These are phyloP conservation scores for Bembecia ichneumoniformis DNA, from an alignment of 2,888 invertebrate species.

Conservation along the genomic window DNA sequence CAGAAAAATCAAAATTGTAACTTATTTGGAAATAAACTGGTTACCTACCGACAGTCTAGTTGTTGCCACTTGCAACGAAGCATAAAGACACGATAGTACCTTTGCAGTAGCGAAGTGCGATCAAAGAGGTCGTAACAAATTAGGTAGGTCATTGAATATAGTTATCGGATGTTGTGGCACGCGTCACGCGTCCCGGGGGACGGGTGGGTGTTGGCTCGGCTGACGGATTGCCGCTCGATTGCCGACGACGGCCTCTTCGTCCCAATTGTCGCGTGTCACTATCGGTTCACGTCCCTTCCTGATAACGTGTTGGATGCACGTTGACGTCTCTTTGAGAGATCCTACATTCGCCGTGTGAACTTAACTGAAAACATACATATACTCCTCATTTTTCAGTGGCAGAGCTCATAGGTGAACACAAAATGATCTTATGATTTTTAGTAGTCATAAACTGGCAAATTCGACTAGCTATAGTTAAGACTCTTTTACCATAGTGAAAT, in stretches of 20 bases:
- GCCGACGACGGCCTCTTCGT: constrained; percentile 32
- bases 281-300: constrained; percentile 18
- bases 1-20: too few relatives aligned
- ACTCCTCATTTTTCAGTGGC: not conserved
- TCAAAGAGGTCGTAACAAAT: constrained; percentile 27
- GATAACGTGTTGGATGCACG: constrained; percentile 15
- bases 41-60: too few relatives aligned
- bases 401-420: not conserved
- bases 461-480: too few relatives aligned
- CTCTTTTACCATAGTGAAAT: too few relatives aligned
- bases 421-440: not conserved
- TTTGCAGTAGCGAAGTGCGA: not conserved
- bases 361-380: too few relatives aligned
- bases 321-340: not conserved
- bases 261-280: constrained; percentile 31
- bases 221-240: constrained; percentile 57
- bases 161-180: constrained; percentile 5
- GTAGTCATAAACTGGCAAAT: too few relatives aligned
- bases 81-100: too few relatives aligned
- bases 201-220: constrained; percentile 9
- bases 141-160: constrained; percentile 25
- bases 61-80: too few relatives aligned
- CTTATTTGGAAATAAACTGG: too few relatives aligned
- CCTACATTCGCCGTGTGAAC: too few relatives aligned
- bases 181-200: constrained; percentile 29